Conservation (phyloP, 64 coral and sea anemone genomes). For the Stylophora pistillata region DNA sequence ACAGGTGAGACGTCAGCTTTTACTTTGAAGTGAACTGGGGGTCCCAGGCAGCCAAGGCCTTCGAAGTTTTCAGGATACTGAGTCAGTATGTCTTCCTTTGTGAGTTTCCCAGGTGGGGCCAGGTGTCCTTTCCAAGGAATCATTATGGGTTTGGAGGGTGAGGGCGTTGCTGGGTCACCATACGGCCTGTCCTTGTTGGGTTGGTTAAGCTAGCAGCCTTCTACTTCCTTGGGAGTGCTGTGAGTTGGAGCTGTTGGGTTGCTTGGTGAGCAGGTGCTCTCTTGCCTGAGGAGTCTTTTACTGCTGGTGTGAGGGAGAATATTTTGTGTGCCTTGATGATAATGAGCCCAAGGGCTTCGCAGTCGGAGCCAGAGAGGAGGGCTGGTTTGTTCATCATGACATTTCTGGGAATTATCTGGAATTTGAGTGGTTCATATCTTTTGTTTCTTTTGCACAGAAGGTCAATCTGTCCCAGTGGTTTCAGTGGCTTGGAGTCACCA, state of each 20-base stretch:
- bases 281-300: background rate
- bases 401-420: too few species aligned
- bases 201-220: too few species aligned
- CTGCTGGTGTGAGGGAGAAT: background rate
- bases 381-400: too few species aligned
- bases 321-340: background rate
- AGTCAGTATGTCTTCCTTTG: conserved; percentile 34
- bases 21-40: too few species aligned
- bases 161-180: background rate
- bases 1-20: conserved; percentile 3
- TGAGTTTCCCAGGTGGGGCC: background rate
- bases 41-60: conserved; percentile 54
- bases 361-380: too few species aligned
- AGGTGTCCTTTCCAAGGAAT: background rate
- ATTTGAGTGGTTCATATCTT: too few species aligned
- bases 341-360: conserved; percentile 11
- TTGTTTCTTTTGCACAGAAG: too few species aligned
- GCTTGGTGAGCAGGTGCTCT: background rate
- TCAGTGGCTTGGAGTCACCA: too few species aligned
- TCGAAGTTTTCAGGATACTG: conserved; percentile 40
- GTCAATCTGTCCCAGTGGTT: too few species aligned
- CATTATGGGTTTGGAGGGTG: background rate
- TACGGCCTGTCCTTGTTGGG: background rate
- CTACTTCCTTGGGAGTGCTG: too few species aligned
- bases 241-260: too few species aligned